Evolutionary conservation across 2,797 vertebrate genomes (phyloP), one percentile per base, ranked within the genome.

Genomic region (Borostomias antarcticus): DNA sequence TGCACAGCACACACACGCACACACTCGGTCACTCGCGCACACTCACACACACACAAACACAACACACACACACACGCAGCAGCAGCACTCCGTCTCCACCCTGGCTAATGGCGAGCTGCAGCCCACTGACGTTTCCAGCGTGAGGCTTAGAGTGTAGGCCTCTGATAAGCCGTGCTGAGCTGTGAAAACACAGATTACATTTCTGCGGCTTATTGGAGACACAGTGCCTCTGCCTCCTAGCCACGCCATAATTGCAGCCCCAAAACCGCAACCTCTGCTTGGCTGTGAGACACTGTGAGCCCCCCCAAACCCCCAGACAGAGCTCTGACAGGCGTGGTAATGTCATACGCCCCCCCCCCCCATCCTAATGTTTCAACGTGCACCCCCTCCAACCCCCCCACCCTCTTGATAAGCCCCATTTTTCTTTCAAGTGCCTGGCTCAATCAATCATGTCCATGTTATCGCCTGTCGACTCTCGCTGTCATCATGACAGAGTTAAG

Each of bases 181-280:
- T 90, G 89, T 89, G 88, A 91, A 91, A 92, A 92, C 85, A 90
- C 85, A 90, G 91, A 92, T 92, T 92, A 90, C 85, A 86, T 89
- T 90, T 90, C 84, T 76, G 75, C 37, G 65, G 87, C 78, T 90
- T 87, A 87, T 86, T 84, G 77, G 72, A 79, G 84, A 79, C 75
- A 72, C 72, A 57, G 28, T n/a, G 69, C 76, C 69, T 84, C 76
- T 81, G 82, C 87, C 85, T 87, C 74, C 53, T 50, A 76, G 86
- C 80, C 77, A 69, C 58, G 75, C 47, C 37, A 53, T 85, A 85
- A 88, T 86, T 81, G 78, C 66, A 35, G 47, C 56, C 11, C 45
- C 69, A 83, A 81, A 88, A 86, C 74, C 71, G 35, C 87, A 81
- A 81, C 82, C 82, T 75, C 81, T 64, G 62, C 76, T 82, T 78